Conservation (phyloP, 2,113 vertebrate species). For the Gavia stellata region DNA sequence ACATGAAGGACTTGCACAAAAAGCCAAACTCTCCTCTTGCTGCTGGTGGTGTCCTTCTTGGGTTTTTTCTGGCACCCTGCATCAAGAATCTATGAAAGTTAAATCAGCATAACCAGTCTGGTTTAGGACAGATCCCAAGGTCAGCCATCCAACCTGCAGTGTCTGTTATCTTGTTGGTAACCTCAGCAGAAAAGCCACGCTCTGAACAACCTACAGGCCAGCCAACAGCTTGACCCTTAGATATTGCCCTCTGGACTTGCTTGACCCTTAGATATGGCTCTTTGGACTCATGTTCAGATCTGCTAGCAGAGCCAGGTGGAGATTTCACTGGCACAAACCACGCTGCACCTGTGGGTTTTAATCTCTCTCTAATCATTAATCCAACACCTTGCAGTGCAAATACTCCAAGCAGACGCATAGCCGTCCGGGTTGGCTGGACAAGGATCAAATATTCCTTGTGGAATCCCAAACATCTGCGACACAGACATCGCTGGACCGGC, state of each 20-base stretch:
- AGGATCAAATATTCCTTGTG: conserved; percentile 7
- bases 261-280: not conserved
- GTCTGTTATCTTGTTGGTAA: not conserved
- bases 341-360: not conserved
- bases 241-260: not conserved
- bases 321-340: not conserved
- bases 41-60: not conserved
- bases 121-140: not conserved
- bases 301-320: not conserved
- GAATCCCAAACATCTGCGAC: not conserved
- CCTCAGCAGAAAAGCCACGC: not conserved
- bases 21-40: not conserved
- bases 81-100: not conserved
- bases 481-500: not conserved
- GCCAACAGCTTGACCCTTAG: not conserved
- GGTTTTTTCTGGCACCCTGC: not conserved
- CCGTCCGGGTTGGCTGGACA: not conserved
- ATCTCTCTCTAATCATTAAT: conserved; percentile 18
- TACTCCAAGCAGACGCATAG: not conserved
- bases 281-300: not conserved
- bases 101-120: not conserved
- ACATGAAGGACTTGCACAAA: not conserved
- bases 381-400: not conserved
- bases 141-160: not conserved
- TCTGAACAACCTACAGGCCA: not conserved